Evolutionary conservation across 2,888 invertebrate genomes (phyloP).

Genomic region (Cancer borealis): DNA sequence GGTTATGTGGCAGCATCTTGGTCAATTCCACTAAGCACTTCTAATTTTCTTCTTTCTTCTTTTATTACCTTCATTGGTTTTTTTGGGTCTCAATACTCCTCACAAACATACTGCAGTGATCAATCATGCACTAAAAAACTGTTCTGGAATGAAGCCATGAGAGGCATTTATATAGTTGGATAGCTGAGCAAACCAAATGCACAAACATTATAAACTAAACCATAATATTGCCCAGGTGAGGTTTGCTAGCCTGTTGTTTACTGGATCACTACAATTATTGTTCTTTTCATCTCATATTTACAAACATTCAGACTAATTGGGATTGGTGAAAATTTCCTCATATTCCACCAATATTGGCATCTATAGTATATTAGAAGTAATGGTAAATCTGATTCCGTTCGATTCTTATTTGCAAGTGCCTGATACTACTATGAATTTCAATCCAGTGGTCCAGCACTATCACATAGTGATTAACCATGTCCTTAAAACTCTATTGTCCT

Average conservation of each 20-base stretch:
- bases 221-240: background rate
- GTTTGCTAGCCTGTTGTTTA: background rate
- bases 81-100: background rate
- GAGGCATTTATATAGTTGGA: background rate
- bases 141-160: background rate
- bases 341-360: background rate
- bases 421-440: background rate
- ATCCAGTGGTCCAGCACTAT: background rate
- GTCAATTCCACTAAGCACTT: too few species aligned
- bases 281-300: background rate
- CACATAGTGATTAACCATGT: background rate
- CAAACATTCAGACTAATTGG: background rate
- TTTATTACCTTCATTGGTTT: too few species aligned
- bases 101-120: background rate
- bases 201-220: too few species aligned
- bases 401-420: background rate
- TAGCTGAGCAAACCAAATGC: too few species aligned
- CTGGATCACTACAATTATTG: background rate
- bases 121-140: background rate
- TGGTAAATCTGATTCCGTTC: background rate
- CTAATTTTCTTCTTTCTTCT: too few species aligned
- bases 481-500: background rate
- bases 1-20: too few species aligned
- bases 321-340: background rate
- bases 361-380: background rate